phyloP scores from a whole-genome alignment of 2,888 invertebrate species.

The Leucoma salicis region DNA sequence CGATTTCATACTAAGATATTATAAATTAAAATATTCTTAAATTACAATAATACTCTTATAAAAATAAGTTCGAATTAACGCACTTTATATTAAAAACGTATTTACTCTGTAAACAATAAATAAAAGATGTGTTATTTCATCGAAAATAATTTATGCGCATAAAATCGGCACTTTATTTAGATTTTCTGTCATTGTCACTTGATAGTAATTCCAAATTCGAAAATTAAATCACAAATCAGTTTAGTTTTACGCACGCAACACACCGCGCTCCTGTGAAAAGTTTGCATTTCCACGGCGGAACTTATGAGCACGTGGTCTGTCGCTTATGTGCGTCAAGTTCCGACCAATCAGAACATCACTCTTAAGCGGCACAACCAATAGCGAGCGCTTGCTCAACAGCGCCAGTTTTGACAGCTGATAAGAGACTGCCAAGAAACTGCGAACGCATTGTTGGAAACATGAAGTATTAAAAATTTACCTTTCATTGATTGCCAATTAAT shows the following conservation, averaged over 20 bases:
- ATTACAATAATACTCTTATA: not conserved
- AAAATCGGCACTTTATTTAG: not conserved
- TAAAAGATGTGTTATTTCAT: too few species aligned
- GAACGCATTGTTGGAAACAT: constrained; percentile 14
- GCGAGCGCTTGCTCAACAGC: constrained; percentile 63
- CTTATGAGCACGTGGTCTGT: constrained; percentile 78
- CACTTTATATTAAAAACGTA: not conserved
- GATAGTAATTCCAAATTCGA: not conserved
- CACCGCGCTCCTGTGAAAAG: constrained; percentile 50
- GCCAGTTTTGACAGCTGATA: constrained; percentile 70
- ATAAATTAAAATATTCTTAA: not conserved
- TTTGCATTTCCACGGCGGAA: constrained; percentile 59
- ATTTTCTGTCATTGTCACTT: not conserved
- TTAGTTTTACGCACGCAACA: constrained; percentile 1
- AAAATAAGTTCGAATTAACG: not conserved
- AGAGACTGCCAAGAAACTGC: constrained; percentile 49
- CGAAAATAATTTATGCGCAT: not conserved
- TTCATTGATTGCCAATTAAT: not conserved
- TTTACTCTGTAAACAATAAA: not conserved
- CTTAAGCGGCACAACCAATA: constrained; percentile 63
- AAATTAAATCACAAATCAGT: not conserved
- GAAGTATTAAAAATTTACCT: not conserved
- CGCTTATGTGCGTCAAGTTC: constrained; percentile 69
- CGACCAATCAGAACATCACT: constrained; percentile 71
- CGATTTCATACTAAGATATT: too few species aligned